These are phyloP conservation scores for Natrix natrix DNA, from an alignment of 2,797 vertebrate genomes.

Conservation along the genomic window DNA sequence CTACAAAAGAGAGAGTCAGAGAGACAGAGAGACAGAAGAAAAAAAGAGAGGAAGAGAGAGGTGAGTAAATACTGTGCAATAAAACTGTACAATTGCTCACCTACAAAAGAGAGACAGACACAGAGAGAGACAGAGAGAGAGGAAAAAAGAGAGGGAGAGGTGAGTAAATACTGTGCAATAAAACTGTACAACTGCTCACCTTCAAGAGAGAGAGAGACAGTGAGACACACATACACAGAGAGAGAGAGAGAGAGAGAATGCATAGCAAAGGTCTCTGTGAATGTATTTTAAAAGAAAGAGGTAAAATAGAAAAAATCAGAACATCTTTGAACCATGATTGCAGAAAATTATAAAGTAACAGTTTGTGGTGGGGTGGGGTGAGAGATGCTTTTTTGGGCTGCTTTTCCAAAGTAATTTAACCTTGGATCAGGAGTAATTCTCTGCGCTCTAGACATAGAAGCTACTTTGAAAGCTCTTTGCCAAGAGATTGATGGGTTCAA, in stretches of 20 bases:
- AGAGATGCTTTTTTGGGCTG: background rate
- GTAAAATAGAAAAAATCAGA: background rate
- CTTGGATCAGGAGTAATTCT: background rate
- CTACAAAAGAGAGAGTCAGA: too few species aligned
- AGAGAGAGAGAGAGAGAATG: conserved; percentile 5
- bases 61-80: too few species aligned
- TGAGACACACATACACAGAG: conserved; percentile 2
- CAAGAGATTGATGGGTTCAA: background rate
- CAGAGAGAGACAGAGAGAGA: conserved; percentile 37
- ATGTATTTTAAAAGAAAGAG: conserved; percentile 14
- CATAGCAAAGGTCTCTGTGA: conserved; percentile 11
- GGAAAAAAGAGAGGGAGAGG: conserved; percentile 36
- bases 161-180: conserved; percentile 60
- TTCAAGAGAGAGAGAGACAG: conserved; percentile 29
- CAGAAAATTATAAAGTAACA: background rate
- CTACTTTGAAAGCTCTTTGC: background rate
- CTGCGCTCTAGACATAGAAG: background rate
- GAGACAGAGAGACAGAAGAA: too few species aligned
- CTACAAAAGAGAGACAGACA: too few species aligned
- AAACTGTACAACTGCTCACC: conserved; percentile 48
- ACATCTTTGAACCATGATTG: conserved; percentile 37
- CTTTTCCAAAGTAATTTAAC: background rate
- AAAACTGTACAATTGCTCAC: too few species aligned
- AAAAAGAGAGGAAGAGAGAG: too few species aligned
- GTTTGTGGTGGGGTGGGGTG: background rate